These are phyloP conservation scores for Monochamus alternatus DNA, from an alignment of 2,888 invertebrate genomes.

Conservation along the genomic window DNA sequence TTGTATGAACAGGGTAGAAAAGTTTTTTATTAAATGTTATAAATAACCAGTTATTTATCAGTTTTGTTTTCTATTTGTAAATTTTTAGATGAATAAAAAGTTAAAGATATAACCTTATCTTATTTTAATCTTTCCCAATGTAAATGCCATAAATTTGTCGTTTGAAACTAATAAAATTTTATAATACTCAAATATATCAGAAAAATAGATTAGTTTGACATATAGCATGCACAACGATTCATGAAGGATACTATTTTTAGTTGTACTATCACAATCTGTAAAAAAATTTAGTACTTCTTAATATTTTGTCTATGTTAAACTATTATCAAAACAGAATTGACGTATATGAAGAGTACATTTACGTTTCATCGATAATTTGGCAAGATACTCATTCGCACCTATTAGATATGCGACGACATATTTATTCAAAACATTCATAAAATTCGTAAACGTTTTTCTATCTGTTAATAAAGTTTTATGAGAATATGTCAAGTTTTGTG, in stretches of 20 bases:
- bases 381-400: background rate
- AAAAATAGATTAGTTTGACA: too few relatives aligned
- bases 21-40: slow-evolving; percentile 47
- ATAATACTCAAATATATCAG: too few relatives aligned
- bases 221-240: background rate
- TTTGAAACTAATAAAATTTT: too few relatives aligned
- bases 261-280: background rate
- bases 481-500: too few relatives aligned
- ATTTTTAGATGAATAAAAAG: slow-evolving; percentile 48
- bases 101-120: slow-evolving; percentile 14
- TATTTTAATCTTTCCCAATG: background rate
- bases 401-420: background rate
- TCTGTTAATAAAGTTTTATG: background rate
- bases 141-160: background rate
- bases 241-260: background rate
- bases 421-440: slow-evolving; percentile 3
- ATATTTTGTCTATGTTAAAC: slow-evolving; percentile 1
- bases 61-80: slow-evolving; percentile 51
- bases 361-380: background rate
- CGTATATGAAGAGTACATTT: background rate
- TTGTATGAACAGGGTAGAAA: slow-evolving; percentile 37
- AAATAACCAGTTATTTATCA: slow-evolving; percentile 48
- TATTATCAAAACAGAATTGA: background rate
- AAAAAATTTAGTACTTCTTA: background rate
- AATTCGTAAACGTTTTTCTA: background rate